phyloP scores from a whole-genome alignment of 2,797 vertebrate species.

The Anomalospiza imberbis region DNA sequence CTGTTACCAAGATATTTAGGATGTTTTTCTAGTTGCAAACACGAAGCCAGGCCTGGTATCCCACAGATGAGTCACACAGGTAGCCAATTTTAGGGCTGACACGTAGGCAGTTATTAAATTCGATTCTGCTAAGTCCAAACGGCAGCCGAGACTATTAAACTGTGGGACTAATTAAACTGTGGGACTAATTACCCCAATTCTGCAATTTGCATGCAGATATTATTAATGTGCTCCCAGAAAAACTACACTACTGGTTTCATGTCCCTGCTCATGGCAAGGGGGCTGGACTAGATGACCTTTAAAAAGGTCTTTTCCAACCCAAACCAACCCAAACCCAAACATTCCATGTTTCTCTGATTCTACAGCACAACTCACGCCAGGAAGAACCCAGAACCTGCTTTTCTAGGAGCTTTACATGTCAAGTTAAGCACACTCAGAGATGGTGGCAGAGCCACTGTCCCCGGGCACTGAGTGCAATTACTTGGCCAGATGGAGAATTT shows the following conservation, averaged over 20 bases:
- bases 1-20: not conserved
- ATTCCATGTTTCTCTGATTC: not conserved
- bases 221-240: not conserved
- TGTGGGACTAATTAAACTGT: not conserved
- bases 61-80: not conserved
- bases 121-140: not conserved
- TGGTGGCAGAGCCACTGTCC: not conserved
- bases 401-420: not conserved
- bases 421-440: not conserved
- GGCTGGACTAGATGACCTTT: not conserved
- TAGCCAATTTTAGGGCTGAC: not conserved
- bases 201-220: not conserved
- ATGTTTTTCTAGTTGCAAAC: not conserved
- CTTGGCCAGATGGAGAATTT: slow-evolving; percentile 86
- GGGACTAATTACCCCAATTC: not conserved
- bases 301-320: not conserved
- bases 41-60: not conserved
- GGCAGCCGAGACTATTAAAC: not conserved
- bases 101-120: not conserved
- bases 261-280: not conserved
- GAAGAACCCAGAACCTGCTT: not conserved
- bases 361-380: not conserved
- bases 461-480: slow-evolving; percentile 59
- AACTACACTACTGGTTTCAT: not conserved
- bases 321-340: not conserved